Evolutionary conservation across 2,797 vertebrate genomes (phyloP).

Genomic region (Pangasius djambal): DNA sequence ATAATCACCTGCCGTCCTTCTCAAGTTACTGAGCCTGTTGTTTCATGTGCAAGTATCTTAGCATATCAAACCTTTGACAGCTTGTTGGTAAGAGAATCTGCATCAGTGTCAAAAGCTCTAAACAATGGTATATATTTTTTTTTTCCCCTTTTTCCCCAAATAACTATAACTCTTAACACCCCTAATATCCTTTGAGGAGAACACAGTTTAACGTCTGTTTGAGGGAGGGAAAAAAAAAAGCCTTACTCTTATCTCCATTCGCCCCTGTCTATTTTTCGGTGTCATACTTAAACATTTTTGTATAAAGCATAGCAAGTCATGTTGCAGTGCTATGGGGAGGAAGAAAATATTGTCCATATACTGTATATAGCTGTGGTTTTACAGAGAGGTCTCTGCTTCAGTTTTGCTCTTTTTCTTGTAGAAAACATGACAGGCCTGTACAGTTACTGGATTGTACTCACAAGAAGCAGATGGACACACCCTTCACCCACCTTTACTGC

Average conservation of each 20-base stretch:
- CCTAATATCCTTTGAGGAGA: background rate
- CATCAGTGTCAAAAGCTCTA: background rate
- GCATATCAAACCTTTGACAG: background rate
- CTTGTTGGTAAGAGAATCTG: background rate
- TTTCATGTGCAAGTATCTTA: background rate
- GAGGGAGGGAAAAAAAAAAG: background rate
- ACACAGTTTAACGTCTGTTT: background rate
- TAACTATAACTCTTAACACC: background rate
- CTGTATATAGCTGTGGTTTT: constrained; percentile 48
- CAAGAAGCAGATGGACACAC: constrained; percentile 37
- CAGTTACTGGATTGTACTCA: constrained; percentile 18
- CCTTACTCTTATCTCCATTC: constrained; percentile 17
- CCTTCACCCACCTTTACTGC: constrained; percentile 14
- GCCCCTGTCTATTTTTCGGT: constrained; percentile 39
- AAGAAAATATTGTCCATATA: constrained; percentile 16
- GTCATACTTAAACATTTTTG: constrained; percentile 28
- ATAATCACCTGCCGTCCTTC: background rate
- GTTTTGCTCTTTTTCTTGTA: constrained; percentile 40
- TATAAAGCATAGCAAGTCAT: constrained; percentile 29
- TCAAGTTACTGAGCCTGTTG: background rate
- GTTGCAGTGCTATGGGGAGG: constrained; percentile 7
- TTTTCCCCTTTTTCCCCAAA: background rate
- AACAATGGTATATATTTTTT: background rate
- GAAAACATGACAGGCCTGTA: constrained; percentile 28
- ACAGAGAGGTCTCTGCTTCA: constrained; percentile 36